Evolutionary conservation across 2,888 invertebrate species (phyloP).

Genomic region (Pterobdella sp.): DNA sequence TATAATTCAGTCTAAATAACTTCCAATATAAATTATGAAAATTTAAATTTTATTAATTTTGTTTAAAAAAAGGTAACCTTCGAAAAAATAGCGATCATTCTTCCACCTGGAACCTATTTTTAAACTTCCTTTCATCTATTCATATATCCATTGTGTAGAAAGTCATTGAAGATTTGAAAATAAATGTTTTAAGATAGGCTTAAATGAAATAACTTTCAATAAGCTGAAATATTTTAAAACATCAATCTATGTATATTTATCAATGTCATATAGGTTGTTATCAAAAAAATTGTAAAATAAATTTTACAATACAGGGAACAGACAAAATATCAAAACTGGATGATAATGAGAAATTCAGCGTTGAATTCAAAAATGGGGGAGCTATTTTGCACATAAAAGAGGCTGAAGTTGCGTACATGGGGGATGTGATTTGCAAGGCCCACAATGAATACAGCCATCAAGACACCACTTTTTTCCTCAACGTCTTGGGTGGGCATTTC

Average conservation of each 20-base stretch:
- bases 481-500: not conserved
- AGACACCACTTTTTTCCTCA: not conserved
- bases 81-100: too few species aligned
- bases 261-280: too few species aligned
- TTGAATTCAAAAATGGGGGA: not conserved
- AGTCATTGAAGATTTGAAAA: too few species aligned
- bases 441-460: not conserved
- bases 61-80: too few species aligned
- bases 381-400: not conserved
- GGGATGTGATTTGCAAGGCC: not conserved
- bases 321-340: not conserved
- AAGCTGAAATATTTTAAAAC: too few species aligned
- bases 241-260: too few species aligned
- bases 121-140: too few species aligned
- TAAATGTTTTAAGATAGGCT: too few species aligned
- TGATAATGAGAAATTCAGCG: not conserved
- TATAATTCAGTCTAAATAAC: not conserved
- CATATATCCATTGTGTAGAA: too few species aligned
- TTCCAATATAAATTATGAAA: not conserved
- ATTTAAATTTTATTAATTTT: not conserved
- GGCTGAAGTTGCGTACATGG: not conserved
- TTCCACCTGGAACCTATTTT: too few species aligned
- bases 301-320: not conserved
- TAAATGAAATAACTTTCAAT: too few species aligned
- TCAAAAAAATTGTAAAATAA: too few species aligned